A percentile compares a stretch with the other conserved stretches of the same genome.
Evolutionary conservation across 2,888 invertebrate species (phyloP).

Genomic region (Cepaea hortensis): DNA sequence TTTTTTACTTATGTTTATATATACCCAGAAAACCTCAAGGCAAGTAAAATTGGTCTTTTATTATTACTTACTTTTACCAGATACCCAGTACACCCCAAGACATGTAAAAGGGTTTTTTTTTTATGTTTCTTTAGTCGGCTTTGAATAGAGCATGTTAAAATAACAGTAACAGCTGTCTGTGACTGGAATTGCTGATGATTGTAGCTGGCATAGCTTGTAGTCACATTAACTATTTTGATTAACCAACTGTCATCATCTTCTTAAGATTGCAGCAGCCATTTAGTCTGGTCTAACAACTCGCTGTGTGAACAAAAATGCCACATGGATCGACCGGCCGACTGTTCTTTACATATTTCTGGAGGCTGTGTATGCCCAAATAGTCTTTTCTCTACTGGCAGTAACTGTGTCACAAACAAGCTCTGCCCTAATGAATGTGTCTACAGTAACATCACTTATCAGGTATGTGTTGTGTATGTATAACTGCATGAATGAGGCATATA

Average conservation of each 20-base stretch:
- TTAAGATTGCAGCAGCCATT: conserved; percentile 33
- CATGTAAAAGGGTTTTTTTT: too few relatives aligned
- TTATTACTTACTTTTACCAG: too few relatives aligned
- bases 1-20: too few relatives aligned
- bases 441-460: conserved; percentile 27
- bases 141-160: too few relatives aligned
- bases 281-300: conserved; percentile 41
- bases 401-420: conserved; percentile 27
- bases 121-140: too few relatives aligned
- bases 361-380: conserved; percentile 39
- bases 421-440: conserved; percentile 34
- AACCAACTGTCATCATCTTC: not conserved
- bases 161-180: too few relatives aligned
- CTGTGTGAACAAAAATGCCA: conserved; percentile 38
- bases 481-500: not conserved
- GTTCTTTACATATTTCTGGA: conserved; percentile 35
- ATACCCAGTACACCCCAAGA: too few relatives aligned
- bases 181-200: not conserved
- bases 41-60: too few relatives aligned
- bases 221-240: not conserved
- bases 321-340: conserved; percentile 12
- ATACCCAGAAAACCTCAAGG: too few relatives aligned
- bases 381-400: conserved; percentile 16
- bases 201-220: not conserved
- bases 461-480: not conserved